phyloP scores from a whole-genome alignment of 2,113 vertebrate genomes.

The zebrafish (Danio rerio) region DNA sequence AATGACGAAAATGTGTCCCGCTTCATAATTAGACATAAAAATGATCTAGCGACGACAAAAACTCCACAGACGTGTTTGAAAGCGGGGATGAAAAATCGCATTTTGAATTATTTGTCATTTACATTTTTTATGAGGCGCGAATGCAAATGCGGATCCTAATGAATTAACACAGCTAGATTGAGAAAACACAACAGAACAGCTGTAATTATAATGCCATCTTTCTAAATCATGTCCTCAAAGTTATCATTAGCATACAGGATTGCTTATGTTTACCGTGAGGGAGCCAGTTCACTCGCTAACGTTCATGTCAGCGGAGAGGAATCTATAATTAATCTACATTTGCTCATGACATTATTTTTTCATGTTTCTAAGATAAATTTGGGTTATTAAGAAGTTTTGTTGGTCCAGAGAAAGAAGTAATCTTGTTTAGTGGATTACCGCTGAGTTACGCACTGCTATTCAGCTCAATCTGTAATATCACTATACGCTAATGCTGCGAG shows the following conservation, averaged over 20 bases:
- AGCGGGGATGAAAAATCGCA: slow-evolving; percentile 39
- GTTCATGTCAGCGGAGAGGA: slow-evolving; percentile 14
- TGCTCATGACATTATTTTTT: neutral
- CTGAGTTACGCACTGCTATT: neutral
- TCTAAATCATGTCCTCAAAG: slow-evolving; percentile 28
- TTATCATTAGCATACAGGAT: slow-evolving; percentile 35
- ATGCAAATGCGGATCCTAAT: slow-evolving; percentile 48
- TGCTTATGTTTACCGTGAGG: slow-evolving; percentile 18
- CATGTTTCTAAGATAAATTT: slow-evolving; percentile 27
- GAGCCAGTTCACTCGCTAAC: neutral
- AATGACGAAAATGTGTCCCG: slow-evolving; percentile 35
- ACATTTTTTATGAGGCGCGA: slow-evolving; percentile 45
- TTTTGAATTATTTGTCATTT: slow-evolving; percentile 51
- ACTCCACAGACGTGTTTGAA: slow-evolving; percentile 42
- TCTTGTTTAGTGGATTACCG: neutral
- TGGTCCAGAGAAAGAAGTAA: slow-evolving; percentile 4
- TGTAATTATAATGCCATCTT: slow-evolving; percentile 44
- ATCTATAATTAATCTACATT: slow-evolving; percentile 28
- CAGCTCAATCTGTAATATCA: neutral
- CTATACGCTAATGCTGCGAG: neutral
- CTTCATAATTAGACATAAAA: slow-evolving; percentile 57
- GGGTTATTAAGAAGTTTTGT: slow-evolving; percentile 4
- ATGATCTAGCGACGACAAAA: slow-evolving; percentile 48
- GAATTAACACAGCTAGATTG: slow-evolving; percentile 51
- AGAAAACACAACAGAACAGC: slow-evolving; percentile 44